Conservation (phyloP, 2,113 vertebrate species). For the Tragelaphus imberbis region DNA sequence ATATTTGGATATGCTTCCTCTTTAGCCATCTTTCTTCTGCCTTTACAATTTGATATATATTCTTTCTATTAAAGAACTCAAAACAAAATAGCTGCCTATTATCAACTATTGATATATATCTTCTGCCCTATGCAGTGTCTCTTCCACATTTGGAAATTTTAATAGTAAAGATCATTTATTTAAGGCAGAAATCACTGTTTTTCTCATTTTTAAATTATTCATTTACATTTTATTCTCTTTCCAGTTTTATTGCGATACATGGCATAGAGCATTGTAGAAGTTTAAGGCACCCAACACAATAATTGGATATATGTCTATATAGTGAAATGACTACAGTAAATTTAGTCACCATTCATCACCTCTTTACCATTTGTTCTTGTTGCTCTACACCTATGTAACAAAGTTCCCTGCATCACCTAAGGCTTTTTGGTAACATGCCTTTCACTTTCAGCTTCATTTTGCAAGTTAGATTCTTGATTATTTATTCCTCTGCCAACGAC, state of each 20-base stretch:
- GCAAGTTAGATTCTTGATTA: not conserved
- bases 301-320: not conserved
- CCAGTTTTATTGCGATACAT: not conserved
- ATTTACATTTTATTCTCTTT: not conserved
- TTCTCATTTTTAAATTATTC: not conserved
- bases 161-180: not conserved
- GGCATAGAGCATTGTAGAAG: not conserved
- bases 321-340: not conserved
- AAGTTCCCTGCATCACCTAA: not conserved
- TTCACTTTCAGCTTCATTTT: not conserved
- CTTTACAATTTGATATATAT: not conserved
- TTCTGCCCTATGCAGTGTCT: not conserved
- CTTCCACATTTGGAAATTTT: not conserved
- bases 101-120: not conserved
- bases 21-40: not conserved
- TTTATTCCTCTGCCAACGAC: not conserved
- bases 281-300: not conserved
- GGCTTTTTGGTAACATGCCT: not conserved
- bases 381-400: not conserved
- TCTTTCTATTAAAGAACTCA: not conserved
- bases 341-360: not conserved
- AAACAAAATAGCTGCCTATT: not conserved
- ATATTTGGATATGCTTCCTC: not conserved
- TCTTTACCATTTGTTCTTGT: not conserved
- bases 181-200: not conserved